A percentile compares a stretch with the other conserved stretches of the same genome.
Conservation (phyloP, 2,113 vertebrate species). For the Elgaria multicarinata region DNA sequence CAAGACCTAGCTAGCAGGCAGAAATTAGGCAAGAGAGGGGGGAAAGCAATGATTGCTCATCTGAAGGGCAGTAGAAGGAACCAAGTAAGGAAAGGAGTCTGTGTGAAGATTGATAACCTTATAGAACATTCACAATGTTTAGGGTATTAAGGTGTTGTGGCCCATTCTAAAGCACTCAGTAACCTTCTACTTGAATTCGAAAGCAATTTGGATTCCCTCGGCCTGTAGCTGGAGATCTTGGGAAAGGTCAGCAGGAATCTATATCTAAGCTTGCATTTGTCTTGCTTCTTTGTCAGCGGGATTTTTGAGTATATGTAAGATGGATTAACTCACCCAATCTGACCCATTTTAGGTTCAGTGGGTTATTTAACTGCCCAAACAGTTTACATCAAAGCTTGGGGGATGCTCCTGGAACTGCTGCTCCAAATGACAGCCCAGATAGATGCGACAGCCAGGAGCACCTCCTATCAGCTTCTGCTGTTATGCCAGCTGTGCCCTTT, state of each 20-base stretch:
- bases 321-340: constrained; percentile 16
- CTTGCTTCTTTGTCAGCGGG: background rate
- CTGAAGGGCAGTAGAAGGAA: background rate
- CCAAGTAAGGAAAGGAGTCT: background rate
- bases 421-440: too few relatives aligned
- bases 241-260: background rate
- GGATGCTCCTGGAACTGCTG: too few relatives aligned
- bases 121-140: background rate
- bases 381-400: constrained; percentile 60
- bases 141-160: background rate
- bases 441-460: too few relatives aligned
- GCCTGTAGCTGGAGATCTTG: background rate
- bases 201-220: too few relatives aligned
- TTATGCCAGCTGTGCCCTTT: too few relatives aligned
- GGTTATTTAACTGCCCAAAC: constrained; percentile 45
- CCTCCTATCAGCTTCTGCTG: too few relatives aligned
- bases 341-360: constrained; percentile 52
- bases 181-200: background rate
- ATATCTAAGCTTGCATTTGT: background rate
- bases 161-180: background rate
- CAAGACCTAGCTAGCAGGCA: background rate
- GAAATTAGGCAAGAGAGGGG: background rate
- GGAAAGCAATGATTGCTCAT: background rate
- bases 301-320: background rate
- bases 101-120: background rate